Evolutionary conservation across 2,797 vertebrate species (phyloP).

Genomic region (Malacoraja senta): DNA sequence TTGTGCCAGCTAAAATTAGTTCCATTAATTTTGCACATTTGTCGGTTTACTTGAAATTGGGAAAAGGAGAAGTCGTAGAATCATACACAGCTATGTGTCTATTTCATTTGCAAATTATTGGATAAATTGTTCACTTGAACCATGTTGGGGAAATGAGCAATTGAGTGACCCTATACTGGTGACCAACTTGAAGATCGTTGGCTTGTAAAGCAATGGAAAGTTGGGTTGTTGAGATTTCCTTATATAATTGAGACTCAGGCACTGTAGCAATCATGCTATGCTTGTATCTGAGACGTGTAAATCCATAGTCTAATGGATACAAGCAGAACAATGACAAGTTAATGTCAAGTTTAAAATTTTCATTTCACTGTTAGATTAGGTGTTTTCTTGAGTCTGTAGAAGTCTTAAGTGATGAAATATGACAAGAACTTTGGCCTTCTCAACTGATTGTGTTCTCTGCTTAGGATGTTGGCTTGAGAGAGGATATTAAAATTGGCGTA

Average conservation of each 20-base stretch:
- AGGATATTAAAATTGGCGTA: too few relatives aligned
- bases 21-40: background rate
- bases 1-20: background rate
- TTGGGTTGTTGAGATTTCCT: background rate
- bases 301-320: background rate
- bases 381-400: background rate
- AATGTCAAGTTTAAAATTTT: slow-evolving; percentile 1
- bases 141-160: background rate
- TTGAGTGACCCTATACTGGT: background rate
- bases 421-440: too few relatives aligned
- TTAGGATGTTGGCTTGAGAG: too few relatives aligned
- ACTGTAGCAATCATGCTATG: background rate
- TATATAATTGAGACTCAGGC: background rate
- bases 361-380: background rate
- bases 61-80: background rate
- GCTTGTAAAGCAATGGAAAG: background rate
- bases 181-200: background rate
- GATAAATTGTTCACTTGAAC: background rate
- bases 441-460: too few relatives aligned
- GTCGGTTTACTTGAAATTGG: background rate
- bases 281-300: background rate
- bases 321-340: background rate
- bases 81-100: background rate
- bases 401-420: background rate
- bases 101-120: background rate